Percentiles rank a stretch among this genome's conserved stretches.
Conservation (phyloP, 1,140 invertebrate genomes). For the Ruditapes philippinarum region DNA sequence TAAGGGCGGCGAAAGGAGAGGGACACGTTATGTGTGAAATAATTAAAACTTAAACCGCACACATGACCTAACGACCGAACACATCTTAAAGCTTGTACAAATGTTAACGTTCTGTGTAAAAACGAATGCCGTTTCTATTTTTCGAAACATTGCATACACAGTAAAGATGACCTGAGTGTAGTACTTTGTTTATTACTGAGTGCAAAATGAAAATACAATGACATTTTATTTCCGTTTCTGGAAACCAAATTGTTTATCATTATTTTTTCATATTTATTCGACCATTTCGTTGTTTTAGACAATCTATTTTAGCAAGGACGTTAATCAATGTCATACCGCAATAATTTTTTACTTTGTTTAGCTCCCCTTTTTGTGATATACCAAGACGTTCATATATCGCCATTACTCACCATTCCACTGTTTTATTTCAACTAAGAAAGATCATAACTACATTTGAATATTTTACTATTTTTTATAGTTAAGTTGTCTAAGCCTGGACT, state of each 20-base stretch:
- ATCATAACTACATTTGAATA: neutral
- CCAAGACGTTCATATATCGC: neutral
- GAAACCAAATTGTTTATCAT: neutral
- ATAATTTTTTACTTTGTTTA: neutral
- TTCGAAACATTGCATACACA: neutral
- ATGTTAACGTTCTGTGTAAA: constrained; percentile 3
- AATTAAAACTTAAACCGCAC: too few relatives aligned
- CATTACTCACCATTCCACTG: neutral
- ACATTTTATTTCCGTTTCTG: neutral
- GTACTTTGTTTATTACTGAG: neutral
- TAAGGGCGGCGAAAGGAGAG: too few relatives aligned
- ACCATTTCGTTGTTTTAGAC: neutral
- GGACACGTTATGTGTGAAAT: too few relatives aligned
- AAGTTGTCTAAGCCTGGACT: neutral
- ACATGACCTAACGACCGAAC: neutral
- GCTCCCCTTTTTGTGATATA: neutral
- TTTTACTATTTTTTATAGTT: too few relatives aligned
- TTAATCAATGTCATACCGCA: neutral
- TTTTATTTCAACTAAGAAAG: neutral
- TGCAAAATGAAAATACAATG: constrained; percentile 11
- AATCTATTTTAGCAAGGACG: neutral
- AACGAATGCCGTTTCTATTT: neutral
- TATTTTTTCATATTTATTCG: neutral
- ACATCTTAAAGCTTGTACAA: neutral
- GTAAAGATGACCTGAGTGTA: neutral